Conservation (phyloP, 1,140 invertebrate genomes). For the Protaetia brevitarsis region DNA sequence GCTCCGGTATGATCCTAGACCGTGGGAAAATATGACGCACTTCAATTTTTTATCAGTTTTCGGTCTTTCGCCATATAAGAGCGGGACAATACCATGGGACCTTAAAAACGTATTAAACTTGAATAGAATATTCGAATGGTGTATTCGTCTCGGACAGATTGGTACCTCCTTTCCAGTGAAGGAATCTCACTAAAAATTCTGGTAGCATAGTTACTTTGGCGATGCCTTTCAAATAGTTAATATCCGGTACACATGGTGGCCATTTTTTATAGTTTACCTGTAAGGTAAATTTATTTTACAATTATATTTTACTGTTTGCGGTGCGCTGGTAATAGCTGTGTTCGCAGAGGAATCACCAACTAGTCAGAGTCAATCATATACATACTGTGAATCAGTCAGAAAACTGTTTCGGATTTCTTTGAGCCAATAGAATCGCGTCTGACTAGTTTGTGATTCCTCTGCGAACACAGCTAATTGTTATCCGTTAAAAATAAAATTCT, state of each 20-base stretch:
- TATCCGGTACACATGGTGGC: slow-evolving; percentile 58
- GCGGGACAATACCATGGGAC: slow-evolving; percentile 51
- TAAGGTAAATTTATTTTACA: background rate
- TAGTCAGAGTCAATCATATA: too few relatives aligned
- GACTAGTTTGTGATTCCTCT: too few relatives aligned
- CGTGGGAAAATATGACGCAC: slow-evolving; percentile 66
- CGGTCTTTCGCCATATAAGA: slow-evolving; percentile 53
- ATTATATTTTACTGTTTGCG: background rate
- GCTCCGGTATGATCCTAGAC: slow-evolving; percentile 61
- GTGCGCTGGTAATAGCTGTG: too few relatives aligned
- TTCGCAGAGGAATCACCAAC: too few relatives aligned
- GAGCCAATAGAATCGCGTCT: too few relatives aligned
- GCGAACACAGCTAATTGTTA: too few relatives aligned
- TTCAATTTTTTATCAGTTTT: slow-evolving; percentile 51
- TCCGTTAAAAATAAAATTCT: too few relatives aligned
- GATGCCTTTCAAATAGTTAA: slow-evolving; percentile 57
- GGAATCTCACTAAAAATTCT: slow-evolving; percentile 50
- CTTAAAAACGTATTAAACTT: background rate
- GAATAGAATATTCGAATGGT: background rate
- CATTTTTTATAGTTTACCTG: slow-evolving; percentile 45
- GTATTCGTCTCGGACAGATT: too few relatives aligned
- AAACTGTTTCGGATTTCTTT: too few relatives aligned
- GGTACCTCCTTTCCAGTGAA: slow-evolving; percentile 48
- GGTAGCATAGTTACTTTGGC: slow-evolving; percentile 53
- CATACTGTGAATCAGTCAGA: too few relatives aligned